These are phyloP conservation scores for Aphaenogaster ashmeadi DNA, from an alignment of 1,140 invertebrate species.

Conservation along the genomic window DNA sequence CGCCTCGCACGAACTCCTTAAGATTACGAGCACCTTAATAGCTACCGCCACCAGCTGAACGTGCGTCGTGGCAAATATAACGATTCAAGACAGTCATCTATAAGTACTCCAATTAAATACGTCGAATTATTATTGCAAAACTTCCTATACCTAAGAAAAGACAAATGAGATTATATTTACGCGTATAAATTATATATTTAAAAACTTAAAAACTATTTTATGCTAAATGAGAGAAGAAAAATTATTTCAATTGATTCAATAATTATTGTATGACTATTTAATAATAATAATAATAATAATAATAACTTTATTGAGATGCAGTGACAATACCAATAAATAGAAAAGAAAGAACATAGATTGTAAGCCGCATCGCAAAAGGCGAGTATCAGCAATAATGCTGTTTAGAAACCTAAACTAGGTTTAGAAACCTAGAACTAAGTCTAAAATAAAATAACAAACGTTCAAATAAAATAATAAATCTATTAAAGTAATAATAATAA, in stretches of 20 bases:
- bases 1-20: background rate
- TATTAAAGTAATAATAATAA: no score
- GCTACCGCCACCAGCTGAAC: background rate
- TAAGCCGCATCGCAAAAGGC: no score
- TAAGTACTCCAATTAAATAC: background rate
- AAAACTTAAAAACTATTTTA: background rate
- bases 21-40: conserved; percentile 4
- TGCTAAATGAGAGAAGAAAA: background rate
- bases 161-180: background rate
- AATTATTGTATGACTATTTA: background rate
- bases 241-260: background rate
- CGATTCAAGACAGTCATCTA: background rate
- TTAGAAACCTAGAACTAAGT: no score
- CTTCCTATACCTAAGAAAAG: background rate
- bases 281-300: no score
- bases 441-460: no score
- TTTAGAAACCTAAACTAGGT: no score
- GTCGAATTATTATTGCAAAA: background rate
- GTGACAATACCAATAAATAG: no score
- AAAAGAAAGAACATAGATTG: no score
- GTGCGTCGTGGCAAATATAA: background rate
- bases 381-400: no score
- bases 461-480: no score
- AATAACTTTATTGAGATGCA: no score
- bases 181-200: background rate